Percentiles rank a stretch among this genome's conserved stretches.
Conservation (phyloP, 2,888 invertebrate genomes). For the Lacanobia wlatinum region DNA sequence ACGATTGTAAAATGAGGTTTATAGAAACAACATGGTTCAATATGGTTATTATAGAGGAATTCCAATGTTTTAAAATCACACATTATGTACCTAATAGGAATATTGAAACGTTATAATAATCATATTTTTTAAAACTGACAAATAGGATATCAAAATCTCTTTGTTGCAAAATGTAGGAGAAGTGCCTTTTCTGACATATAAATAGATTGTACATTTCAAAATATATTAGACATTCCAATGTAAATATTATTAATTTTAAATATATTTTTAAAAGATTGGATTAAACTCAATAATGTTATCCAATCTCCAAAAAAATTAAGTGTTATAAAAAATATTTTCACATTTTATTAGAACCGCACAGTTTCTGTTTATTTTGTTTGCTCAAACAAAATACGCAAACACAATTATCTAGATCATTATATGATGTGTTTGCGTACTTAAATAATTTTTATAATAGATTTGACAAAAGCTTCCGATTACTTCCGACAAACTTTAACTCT, state of each 20-base stretch:
- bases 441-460: background rate
- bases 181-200: constrained; percentile 6
- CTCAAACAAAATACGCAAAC: constrained; percentile 21
- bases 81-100: constrained; percentile 37
- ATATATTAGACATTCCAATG: constrained; percentile 53
- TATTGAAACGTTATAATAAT: background rate
- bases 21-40: constrained; percentile 1
- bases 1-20: background rate
- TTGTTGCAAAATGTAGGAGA: background rate
- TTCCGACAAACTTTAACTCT: background rate
- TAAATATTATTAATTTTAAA: constrained; percentile 43
- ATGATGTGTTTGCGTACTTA: background rate
- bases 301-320: constrained; percentile 3
- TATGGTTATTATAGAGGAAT: constrained; percentile 20
- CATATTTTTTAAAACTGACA: background rate
- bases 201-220: constrained; percentile 28
- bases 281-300: constrained; percentile 1
- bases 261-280: background rate
- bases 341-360: background rate
- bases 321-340: constrained; percentile 32
- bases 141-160: constrained; percentile 15
- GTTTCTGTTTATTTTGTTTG: background rate
- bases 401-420: background rate
- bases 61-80: constrained; percentile 31
- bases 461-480: background rate